Base-by-base conservation (phyloP, 2,888 invertebrate genomes). In the Biston stratarius region DNA sequence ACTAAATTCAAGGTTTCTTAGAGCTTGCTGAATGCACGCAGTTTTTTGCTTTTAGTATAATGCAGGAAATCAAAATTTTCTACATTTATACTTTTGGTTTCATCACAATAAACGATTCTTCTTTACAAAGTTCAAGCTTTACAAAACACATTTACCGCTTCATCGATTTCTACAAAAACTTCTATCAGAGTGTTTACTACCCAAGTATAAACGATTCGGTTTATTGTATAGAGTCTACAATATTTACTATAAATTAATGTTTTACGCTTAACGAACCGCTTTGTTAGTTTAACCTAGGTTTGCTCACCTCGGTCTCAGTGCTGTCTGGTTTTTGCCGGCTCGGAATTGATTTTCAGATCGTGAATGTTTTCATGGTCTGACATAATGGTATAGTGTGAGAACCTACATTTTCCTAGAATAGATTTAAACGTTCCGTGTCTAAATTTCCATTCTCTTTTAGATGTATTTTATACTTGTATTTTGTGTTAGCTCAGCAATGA, bases 351-450 rank as follows among this genome's bases (percentile, higher is more conserved):
- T 72, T 67, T 53, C 61, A 69, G 59, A 55, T 73, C 64, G 60
- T 67, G 53, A 71, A 69, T 67, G 57, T 67, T 71, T 71, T 68
- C 67, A 69, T 40, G 67, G 69, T 69, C 64, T 63, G 60, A 69
- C 57, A 52, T 72, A 69, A 69, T 57, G 64, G 59, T n/a, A 15
- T 15, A 44, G 36, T 63, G 62, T 67, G 62, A 49, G 67, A 67
- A 67, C 38, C 44, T 47, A 62, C 51, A 44, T 64, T 66, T 55
- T 69, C 49, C 11, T 49, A 2, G 49, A 49, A 59, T 9, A 33
- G n/a, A 49, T 40, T 38, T 38, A 12, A 38, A 38, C 14, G 33
- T 24, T 44, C 42, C 42, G 55, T 55, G 12, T 55, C 55, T 7
- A 15, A 53, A 40, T 53, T 5, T 52, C 38, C 1, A 34, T 7